Conservation (phyloP, 2,888 invertebrate genomes). For the Clitarchus hookeri region DNA sequence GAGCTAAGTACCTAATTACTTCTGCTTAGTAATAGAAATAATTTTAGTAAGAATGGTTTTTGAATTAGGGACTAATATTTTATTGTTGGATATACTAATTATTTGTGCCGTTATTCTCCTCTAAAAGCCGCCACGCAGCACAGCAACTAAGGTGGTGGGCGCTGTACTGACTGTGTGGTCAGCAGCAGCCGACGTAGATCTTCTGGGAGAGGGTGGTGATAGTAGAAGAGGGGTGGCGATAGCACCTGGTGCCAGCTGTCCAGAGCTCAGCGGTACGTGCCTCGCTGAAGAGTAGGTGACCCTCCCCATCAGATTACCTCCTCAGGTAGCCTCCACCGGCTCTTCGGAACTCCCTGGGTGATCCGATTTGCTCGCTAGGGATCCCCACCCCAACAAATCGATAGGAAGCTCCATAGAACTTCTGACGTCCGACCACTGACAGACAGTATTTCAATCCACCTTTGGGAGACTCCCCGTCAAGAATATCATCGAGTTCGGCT, state of each 20-base stretch:
- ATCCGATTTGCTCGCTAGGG: background rate
- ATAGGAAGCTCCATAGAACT: background rate
- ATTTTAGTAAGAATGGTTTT: too few relatives aligned
- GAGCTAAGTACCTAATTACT: too few relatives aligned
- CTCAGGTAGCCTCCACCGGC: constrained; percentile 34
- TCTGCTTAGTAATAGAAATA: too few relatives aligned
- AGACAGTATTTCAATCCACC: constrained; percentile 14
- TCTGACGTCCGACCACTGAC: background rate
- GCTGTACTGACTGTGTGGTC: too few relatives aligned
- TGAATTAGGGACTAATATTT: too few relatives aligned
- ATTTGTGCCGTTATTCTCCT: too few relatives aligned
- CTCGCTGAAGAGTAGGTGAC: constrained; percentile 28
- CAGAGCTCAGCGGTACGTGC: background rate
- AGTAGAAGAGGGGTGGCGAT: too few relatives aligned
- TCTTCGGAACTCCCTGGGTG: constrained; percentile 32
- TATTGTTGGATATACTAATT: too few relatives aligned
- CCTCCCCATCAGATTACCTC: constrained; percentile 35
- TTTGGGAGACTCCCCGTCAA: background rate
- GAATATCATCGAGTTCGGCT: background rate
- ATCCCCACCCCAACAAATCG: background rate
- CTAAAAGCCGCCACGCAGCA: too few relatives aligned
- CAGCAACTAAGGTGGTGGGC: too few relatives aligned
- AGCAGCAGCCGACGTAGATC: too few relatives aligned
- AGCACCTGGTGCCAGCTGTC: background rate
- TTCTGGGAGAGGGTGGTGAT: too few relatives aligned